Conservation (phyloP, 2,113 vertebrate genomes). For the Ursus arctos region DNA sequence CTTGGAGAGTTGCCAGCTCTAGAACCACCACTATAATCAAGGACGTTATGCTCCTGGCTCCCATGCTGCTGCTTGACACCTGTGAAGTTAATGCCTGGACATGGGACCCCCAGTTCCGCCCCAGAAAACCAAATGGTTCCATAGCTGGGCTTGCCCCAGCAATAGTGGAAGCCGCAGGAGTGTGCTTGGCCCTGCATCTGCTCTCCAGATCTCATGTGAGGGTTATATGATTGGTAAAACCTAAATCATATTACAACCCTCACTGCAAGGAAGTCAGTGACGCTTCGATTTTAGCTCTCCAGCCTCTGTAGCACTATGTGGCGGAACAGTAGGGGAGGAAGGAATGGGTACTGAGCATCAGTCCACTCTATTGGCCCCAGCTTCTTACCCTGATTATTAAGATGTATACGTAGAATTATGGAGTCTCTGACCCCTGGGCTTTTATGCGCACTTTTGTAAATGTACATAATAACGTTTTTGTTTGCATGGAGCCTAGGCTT, state of each 20-base stretch:
- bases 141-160: not conserved
- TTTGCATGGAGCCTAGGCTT: not conserved
- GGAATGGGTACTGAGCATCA: not conserved
- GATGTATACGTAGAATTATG: not conserved
- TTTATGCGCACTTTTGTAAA: not conserved
- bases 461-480: not conserved
- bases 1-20: not conserved
- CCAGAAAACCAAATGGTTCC: not conserved
- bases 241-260: not conserved
- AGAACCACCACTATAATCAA: not conserved
- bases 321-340: accelerated
- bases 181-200: not conserved
- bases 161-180: not conserved
- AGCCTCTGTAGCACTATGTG: not conserved
- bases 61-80: not conserved
- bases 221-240: not conserved
- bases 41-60: not conserved
- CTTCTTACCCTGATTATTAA: not conserved
- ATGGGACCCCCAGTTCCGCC: not conserved
- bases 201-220: not conserved
- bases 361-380: not conserved
- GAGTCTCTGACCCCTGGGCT: not conserved
- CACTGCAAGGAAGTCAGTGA: not conserved
- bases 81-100: not conserved
- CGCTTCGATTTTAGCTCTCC: not conserved